A percentile compares a stretch with the other conserved stretches of the same genome.
phyloP scores from a whole-genome alignment of 2,797 vertebrate species.

The Chanos chanos region DNA sequence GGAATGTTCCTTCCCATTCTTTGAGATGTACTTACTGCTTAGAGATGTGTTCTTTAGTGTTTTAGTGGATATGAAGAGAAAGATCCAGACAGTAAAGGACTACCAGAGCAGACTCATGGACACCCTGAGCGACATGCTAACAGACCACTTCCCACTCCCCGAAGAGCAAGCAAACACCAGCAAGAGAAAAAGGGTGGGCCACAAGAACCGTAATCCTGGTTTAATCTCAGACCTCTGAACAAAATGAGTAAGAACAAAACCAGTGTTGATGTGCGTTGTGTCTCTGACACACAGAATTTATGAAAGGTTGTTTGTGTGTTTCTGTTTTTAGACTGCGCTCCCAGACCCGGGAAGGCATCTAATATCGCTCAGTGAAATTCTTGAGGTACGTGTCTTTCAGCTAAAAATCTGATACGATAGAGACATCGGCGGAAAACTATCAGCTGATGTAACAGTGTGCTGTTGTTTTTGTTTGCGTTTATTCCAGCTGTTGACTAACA shows the following conservation, averaged over 20 bases:
- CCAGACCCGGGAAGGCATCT: conserved; percentile 46
- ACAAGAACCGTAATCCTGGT: background rate
- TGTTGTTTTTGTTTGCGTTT: background rate
- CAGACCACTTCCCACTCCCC: conserved; percentile 62
- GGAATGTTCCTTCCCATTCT: background rate
- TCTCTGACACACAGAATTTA: background rate
- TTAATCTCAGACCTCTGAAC: background rate
- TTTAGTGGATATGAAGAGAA: conserved; percentile 62
- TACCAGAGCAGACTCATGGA: conserved; percentile 69
- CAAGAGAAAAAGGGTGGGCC: conserved; percentile 65
- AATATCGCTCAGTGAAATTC: conserved; percentile 69
- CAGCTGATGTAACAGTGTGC: background rate
- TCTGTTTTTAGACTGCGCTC: conserved; percentile 49
- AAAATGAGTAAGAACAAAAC: too few species aligned
- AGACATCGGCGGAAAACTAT: background rate
- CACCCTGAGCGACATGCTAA: conserved; percentile 61
- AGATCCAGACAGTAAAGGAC: conserved; percentile 66
- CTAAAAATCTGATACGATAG: background rate
- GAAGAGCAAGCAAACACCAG: conserved; percentile 38
- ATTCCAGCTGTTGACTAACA: conserved; percentile 79
- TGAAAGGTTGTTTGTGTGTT: background rate
- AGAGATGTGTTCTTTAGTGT: conserved; percentile 52
- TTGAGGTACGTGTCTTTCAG: conserved; percentile 63
- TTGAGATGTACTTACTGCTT: too few species aligned
- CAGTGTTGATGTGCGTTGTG: too few species aligned